phyloP scores from a whole-genome alignment of 2,113 vertebrate genomes.

The Callithrix jacchus region DNA sequence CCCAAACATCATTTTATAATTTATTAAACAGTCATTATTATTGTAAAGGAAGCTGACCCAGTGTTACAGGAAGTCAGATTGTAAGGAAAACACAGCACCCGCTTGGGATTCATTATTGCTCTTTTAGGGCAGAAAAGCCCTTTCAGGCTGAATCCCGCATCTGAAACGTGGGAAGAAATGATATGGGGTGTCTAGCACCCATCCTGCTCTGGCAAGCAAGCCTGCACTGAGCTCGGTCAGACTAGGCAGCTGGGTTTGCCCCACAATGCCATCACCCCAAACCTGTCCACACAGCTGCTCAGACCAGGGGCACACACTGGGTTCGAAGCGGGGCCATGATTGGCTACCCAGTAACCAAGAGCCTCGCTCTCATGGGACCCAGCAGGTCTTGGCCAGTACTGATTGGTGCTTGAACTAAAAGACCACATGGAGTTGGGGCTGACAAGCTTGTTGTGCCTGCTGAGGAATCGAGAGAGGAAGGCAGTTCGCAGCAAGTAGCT shows the following conservation, averaged over 20 bases:
- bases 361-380: background rate
- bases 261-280: accelerated
- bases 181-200: background rate
- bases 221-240: no score
- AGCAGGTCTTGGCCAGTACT: background rate
- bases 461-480: background rate
- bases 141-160: background rate
- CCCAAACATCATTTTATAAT: background rate
- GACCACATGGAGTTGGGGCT: background rate
- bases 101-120: background rate
- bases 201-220: background rate
- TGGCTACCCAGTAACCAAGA: background rate
- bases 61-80: background rate
- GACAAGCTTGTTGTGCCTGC: background rate
- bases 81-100: background rate
- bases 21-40: background rate
- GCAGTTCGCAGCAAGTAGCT: background rate
- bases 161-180: no score
- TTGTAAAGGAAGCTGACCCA: background rate
- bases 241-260: background rate
- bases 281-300: background rate
- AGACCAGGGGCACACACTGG: background rate
- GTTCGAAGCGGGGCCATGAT: background rate
- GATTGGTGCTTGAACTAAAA: background rate
- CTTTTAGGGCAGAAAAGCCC: background rate